Evolutionary conservation across 2,888 invertebrate species (phyloP), one percentile per base, ranked within the genome.

Genomic region (Timema cristinae): DNA sequence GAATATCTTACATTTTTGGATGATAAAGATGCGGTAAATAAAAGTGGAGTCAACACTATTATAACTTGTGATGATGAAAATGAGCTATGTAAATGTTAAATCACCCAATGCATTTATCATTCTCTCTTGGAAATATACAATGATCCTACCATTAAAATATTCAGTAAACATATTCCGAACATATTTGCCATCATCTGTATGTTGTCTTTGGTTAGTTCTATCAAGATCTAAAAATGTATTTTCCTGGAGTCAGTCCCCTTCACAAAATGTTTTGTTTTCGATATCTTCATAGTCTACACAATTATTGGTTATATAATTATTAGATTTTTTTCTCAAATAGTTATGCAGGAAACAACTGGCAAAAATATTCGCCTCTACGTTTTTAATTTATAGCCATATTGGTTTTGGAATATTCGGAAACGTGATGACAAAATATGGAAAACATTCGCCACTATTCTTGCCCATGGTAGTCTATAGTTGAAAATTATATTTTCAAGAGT

Each of bases 381-480:
- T 74, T 51, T 75, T 70, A 67, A 73, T 67, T 48, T 73, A 71
- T 70, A 75, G 61, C 67, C 71, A 71, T 52, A 75, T 74, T 63
- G 52, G 72, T 66, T 74, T 73, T 73, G 70, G 56, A 75, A 73
- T 63, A 75, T 67, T 66, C 72, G 67, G 66, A 76, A 76, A 16
- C 72, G 47, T 56, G 73, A 59, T 68, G 73, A 66, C 67, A 76
- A 50, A 16, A 75, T 70, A 54, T 73, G 75, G 67, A 76, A 76
- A 54, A 73, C 74, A 69, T 75, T 75, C 69, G 76, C 75, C n/a
- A 73, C 73, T 50, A 74, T 66, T 32, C 75, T 66, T 50, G 69
- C 73, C 72, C 75, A 72, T 49, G 71, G 72, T 50, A 75, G 66
- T 51, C 76, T 66, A 67, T 76, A 76, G 63, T 76, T 76, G 68